phyloP scores from a whole-genome alignment of 1,140 invertebrate species.

The Araneus ventricosus region DNA sequence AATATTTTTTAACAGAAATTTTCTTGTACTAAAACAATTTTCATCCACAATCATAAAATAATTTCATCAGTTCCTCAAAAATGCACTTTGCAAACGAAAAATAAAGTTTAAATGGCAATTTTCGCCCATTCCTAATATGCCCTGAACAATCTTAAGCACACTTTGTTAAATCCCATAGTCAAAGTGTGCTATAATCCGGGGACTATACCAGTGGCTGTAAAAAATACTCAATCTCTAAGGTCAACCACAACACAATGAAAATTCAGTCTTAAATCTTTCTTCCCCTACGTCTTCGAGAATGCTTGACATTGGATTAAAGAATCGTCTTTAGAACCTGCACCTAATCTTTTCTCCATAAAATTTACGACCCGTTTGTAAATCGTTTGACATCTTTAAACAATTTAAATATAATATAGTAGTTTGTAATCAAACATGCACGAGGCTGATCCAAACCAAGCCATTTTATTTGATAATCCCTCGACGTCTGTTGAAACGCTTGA shows the following conservation, averaged over 20 bases:
- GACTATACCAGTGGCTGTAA: not conserved
- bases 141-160: not conserved
- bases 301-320: constrained; percentile 41
- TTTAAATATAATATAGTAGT: constrained; percentile 67
- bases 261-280: constrained; percentile 39
- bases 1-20: too few species aligned
- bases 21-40: too few species aligned
- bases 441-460: not conserved
- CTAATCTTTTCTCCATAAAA: constrained; percentile 64
- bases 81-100: too few species aligned
- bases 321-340: not conserved
- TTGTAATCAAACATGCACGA: constrained; percentile 32
- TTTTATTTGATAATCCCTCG: not conserved
- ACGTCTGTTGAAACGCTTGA: not conserved
- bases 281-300: constrained; percentile 4
- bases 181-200: not conserved
- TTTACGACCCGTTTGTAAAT: constrained; percentile 45
- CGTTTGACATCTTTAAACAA: constrained; percentile 28
- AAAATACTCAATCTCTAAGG: not conserved
- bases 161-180: not conserved
- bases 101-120: too few species aligned
- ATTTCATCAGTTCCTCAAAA: too few species aligned
- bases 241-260: not conserved
- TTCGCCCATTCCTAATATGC: too few species aligned
- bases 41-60: too few species aligned